Percentiles rank a stretch among this genome's conserved stretches.
These are phyloP conservation scores for Lordiphosa fenestrarum DNA, from an alignment of 2,888 invertebrate species.

Conservation along the genomic window DNA sequence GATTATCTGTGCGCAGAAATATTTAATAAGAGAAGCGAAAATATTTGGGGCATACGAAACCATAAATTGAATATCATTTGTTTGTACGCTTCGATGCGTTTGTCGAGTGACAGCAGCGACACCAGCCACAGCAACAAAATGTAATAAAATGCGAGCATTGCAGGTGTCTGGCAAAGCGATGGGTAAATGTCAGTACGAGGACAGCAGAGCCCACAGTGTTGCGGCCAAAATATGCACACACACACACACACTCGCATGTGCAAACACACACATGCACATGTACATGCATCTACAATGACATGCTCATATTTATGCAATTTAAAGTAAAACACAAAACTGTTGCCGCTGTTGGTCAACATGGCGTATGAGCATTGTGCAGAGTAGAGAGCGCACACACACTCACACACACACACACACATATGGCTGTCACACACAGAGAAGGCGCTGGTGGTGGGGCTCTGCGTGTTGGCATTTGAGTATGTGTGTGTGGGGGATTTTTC, in stretches of 20 bases:
- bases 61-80: constrained; percentile 74
- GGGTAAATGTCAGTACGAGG: constrained; percentile 56
- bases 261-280: neutral
- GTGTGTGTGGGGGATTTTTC: constrained; percentile 50
- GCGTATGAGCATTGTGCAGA: constrained; percentile 65
- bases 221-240: constrained; percentile 61
- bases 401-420: constrained; percentile 19
- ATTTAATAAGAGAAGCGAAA: constrained; percentile 21
- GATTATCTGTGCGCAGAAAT: constrained; percentile 20
- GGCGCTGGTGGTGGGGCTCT: constrained; percentile 5
- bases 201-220: constrained; percentile 62
- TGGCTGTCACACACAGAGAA: too few relatives aligned
- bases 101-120: constrained; percentile 57
- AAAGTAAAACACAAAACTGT: constrained; percentile 69
- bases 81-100: constrained; percentile 69
- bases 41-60: constrained; percentile 42
- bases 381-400: constrained; percentile 14
- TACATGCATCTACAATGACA: constrained; percentile 28
- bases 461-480: constrained; percentile 26
- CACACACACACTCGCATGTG: constrained; percentile 2
- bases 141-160: constrained; percentile 73
- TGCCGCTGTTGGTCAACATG: constrained; percentile 61
- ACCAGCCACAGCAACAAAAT: constrained; percentile 43
- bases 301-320: constrained; percentile 68
- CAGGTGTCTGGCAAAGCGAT: constrained; percentile 68